These are phyloP conservation scores for Thereva nobilitata DNA, from an alignment of 2,888 invertebrate species.

Conservation along the genomic window DNA sequence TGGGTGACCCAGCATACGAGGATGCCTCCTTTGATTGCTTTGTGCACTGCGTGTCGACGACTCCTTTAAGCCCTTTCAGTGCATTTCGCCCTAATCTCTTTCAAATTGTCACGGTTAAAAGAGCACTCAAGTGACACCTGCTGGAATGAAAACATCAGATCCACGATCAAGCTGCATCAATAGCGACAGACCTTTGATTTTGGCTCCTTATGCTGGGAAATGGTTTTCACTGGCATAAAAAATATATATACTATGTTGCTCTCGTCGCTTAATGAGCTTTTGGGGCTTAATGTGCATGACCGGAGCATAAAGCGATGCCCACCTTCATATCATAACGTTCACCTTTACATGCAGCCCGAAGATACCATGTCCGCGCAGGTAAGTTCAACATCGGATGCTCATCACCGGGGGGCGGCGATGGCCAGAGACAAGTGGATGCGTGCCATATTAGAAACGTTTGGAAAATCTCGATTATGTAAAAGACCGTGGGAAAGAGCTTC, in stretches of 20 bases:
- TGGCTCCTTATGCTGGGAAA: neutral
- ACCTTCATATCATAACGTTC: constrained; percentile 32
- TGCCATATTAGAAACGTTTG: neutral
- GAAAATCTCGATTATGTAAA: constrained; percentile 35
- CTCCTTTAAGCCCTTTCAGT: constrained; percentile 36
- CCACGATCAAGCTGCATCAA: neutral
- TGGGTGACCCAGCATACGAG: constrained; percentile 21
- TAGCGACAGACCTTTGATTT: constrained; percentile 16
- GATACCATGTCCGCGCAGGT: neutral
- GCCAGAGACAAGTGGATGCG: constrained; percentile 13
- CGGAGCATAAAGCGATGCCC: neutral
- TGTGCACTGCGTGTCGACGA: constrained; percentile 21
- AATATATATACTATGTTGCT: constrained; percentile 22
- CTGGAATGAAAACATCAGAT: constrained; percentile 36
- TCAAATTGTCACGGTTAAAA: constrained; percentile 40
- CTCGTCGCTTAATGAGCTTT: constrained; percentile 22
- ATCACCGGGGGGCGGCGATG: constrained; percentile 5
- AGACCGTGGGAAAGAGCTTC: constrained; percentile 35
- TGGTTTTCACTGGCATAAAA: neutral
- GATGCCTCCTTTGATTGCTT: constrained; percentile 34
- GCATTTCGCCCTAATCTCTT: constrained; percentile 40
- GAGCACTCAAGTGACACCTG: constrained; percentile 42
- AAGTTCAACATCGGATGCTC: neutral
- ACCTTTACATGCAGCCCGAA: neutral
- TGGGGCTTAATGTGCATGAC: constrained; percentile 23